Evolutionary conservation across 2,113 vertebrate species (phyloP), one percentile per base, ranked within the genome.

Genomic region (Nyctereutes procyonoides): DNA sequence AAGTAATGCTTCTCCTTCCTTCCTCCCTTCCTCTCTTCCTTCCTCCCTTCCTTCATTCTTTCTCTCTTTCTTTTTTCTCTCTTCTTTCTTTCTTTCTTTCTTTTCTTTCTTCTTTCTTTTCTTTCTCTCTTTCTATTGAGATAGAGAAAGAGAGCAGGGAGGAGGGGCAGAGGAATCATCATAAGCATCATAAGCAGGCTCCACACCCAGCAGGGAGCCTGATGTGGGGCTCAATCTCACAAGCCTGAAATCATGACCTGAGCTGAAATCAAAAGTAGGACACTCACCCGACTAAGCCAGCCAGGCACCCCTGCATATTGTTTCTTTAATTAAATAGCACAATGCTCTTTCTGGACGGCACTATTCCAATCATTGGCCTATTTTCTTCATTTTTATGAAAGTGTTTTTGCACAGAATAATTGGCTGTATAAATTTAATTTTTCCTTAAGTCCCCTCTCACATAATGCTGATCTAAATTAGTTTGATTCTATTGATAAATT

Each of bases 291-390:
- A 35, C 32, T 69, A n/a, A 69, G 67, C 9, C n/a, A 69, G 16
- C 8, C 16, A 69, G 67, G 17, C 30, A 17, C 17, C 32, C 65
- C 67, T 89, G 14, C 17, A 5, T 86, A 38, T 62, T 77, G 3
- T 92, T 86, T 88, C 15, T 63, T 84, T 55, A 89, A 55, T 97
- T 93, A 74, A 83, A 20, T 38, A 92, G 35, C 43, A 32, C 30
- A 71, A 13, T 9, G 22, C 0, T 81, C 73, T 93, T 76, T 86
- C 38, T 53, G n/a, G 17, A 67, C 38, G 3, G 83, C 32, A 48
- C 55, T 48, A 62, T 77, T 91, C 63, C 8, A 84, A 14, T 56
- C 69, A 63, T 58, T 71, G 55, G 17, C 16, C n/a, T 80, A n/a
- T 51, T 93, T 63, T 97, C 32, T 63, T 73, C 10, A 84, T 85